Percentiles rank a stretch among this genome's conserved stretches.
Evolutionary conservation across 2,113 vertebrate genomes (phyloP).

Genomic region (Leucoraja erinaceus): DNA sequence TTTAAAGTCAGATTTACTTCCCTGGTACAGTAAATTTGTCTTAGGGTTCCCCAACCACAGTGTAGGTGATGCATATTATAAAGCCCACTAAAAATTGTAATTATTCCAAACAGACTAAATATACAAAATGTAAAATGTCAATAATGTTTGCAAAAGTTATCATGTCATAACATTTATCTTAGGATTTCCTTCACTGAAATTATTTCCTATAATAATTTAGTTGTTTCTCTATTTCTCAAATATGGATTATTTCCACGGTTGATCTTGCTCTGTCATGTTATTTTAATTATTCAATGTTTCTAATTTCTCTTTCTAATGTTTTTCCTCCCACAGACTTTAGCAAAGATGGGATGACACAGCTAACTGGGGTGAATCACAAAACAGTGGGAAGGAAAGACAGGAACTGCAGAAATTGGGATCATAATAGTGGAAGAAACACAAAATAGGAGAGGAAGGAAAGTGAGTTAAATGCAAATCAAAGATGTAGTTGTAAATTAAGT

Average conservation of each 20-base stretch:
- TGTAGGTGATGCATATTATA: conserved; percentile 1
- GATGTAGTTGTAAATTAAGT: background rate
- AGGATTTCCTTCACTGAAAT: background rate
- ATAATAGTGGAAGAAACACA: background rate
- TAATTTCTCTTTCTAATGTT: background rate
- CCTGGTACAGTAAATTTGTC: background rate
- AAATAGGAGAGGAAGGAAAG: background rate
- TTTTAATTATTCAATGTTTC: background rate
- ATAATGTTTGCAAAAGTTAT: background rate
- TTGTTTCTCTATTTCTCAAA: background rate
- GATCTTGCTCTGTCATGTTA: background rate
- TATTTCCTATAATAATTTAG: background rate
- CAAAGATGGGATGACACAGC: background rate
- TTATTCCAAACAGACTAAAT: background rate
- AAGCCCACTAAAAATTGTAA: background rate
- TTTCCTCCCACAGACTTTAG: background rate
- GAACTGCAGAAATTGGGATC: background rate
- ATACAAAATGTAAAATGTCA: background rate
- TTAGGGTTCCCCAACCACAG: background rate
- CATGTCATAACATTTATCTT: background rate
- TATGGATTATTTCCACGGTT: background rate
- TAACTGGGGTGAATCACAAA: background rate
- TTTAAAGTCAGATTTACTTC: background rate
- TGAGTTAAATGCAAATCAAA: background rate
- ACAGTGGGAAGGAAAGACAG: too few relatives aligned